Evolutionary conservation across 2,888 invertebrate species (phyloP).

Genomic region (Dynastes tityus): DNA sequence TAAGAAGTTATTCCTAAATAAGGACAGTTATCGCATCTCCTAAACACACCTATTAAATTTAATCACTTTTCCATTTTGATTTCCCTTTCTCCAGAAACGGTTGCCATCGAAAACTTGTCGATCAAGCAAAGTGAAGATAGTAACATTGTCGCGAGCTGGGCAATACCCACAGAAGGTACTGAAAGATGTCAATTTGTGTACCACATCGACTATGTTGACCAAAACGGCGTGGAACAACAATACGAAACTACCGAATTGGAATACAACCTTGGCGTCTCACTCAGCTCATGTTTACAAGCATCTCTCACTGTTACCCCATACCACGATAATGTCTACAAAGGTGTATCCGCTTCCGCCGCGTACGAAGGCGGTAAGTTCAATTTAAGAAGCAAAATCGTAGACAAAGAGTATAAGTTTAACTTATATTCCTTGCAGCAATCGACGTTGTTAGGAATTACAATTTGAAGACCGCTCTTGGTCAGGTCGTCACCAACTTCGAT

Average conservation of each 20-base stretch:
- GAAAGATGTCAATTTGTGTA: conserved; percentile 33
- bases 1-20: too few relatives aligned
- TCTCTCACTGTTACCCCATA: conserved; percentile 2
- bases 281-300: neutral
- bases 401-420: neutral
- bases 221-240: neutral
- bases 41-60: too few relatives aligned
- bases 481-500: conserved; percentile 24
- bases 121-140: neutral
- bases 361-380: conserved; percentile 15
- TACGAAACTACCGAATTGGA: conserved; percentile 2
- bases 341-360: neutral
- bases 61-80: too few relatives aligned
- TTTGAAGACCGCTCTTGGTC: neutral
- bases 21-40: too few relatives aligned
- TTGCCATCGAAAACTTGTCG: conserved; percentile 3
- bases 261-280: neutral
- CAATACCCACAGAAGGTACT: neutral
- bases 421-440: neutral
- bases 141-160: conserved; percentile 8
- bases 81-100: neutral
- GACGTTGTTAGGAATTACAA: conserved; percentile 7
- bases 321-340: neutral
- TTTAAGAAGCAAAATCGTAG: too few relatives aligned
- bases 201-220: neutral